These are phyloP conservation scores for Alces alces DNA, from an alignment of 2,113 vertebrate species.

Conservation along the genomic window DNA sequence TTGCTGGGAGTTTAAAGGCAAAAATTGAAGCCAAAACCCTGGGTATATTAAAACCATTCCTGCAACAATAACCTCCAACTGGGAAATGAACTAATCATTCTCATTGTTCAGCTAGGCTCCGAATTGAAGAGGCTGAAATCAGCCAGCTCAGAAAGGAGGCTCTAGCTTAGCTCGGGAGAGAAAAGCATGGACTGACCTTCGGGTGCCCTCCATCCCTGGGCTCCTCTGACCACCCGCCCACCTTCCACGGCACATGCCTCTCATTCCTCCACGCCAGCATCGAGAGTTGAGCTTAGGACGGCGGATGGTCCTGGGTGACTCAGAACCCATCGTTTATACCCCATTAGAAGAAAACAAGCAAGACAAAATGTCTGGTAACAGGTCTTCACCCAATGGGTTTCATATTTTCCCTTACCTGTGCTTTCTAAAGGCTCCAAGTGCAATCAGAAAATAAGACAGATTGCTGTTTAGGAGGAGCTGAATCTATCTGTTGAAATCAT, in stretches of 20 bases:
- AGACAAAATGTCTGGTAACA: neutral
- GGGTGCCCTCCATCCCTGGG: slow-evolving; percentile 79
- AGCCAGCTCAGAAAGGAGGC: slow-evolving; percentile 75
- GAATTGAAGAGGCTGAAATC: slow-evolving; percentile 66
- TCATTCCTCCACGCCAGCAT: slow-evolving; percentile 79
- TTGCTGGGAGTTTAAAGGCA: slow-evolving; percentile 79
- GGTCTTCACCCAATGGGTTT: neutral
- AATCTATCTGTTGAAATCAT: neutral
- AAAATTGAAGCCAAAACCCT: slow-evolving; percentile 72
- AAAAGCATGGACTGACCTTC: slow-evolving; percentile 77
- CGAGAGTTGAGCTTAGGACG: slow-evolving; percentile 70
- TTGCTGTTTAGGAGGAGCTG: neutral
- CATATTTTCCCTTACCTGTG: neutral
- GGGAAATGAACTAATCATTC: slow-evolving; percentile 74
- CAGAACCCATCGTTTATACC: slow-evolving; percentile 76
- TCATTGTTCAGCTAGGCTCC: slow-evolving; percentile 65
- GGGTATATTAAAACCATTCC: slow-evolving; percentile 82
- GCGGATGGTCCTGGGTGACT: slow-evolving; percentile 73
- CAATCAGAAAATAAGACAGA: neutral
- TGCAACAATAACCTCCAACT: slow-evolving; percentile 73
- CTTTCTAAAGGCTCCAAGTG: neutral
- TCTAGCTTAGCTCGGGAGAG: slow-evolving; percentile 72
- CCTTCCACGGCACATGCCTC: slow-evolving; percentile 64
- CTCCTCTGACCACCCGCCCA: slow-evolving; percentile 70
- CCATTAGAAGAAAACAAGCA: slow-evolving; percentile 55